phyloP scores from a whole-genome alignment of 2,797 vertebrate genomes.

The Sarcophilus harrisii region DNA sequence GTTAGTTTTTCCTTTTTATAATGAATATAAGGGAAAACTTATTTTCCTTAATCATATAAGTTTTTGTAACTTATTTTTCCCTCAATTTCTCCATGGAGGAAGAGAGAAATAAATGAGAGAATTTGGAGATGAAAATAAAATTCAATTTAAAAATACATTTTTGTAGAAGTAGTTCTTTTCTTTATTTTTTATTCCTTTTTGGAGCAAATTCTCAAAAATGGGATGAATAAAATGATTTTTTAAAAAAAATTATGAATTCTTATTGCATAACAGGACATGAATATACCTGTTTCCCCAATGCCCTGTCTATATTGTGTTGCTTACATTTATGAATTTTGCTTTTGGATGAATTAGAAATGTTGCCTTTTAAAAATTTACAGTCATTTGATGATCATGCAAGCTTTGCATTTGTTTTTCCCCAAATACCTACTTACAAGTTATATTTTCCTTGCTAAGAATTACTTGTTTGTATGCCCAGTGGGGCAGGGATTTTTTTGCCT shows the following conservation, averaged over 20 bases:
- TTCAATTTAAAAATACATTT: neutral
- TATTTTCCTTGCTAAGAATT: no score
- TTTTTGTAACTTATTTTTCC: no score
- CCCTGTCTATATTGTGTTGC: neutral
- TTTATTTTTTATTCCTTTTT: neutral
- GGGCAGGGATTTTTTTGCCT: neutral
- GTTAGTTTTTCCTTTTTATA: no score
- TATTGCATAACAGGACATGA: neutral
- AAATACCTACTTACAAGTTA: no score
- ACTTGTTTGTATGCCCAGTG: neutral
- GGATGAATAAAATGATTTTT: neutral
- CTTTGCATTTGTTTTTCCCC: neutral
- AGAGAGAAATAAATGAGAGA: no score
- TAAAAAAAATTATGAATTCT: neutral
- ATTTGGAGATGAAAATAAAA: neutral
- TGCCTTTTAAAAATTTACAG: neutral
- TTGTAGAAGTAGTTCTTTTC: neutral
- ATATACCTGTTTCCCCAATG: neutral
- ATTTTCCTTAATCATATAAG: no score
- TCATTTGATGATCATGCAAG: neutral
- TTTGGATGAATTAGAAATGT: neutral
- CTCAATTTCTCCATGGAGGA: no score
- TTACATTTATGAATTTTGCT: neutral
- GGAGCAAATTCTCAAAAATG: neutral
- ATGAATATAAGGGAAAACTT: no score